Evolutionary conservation across 2,888 invertebrate species (phyloP).

Genomic region (Sthenelais limicola): DNA sequence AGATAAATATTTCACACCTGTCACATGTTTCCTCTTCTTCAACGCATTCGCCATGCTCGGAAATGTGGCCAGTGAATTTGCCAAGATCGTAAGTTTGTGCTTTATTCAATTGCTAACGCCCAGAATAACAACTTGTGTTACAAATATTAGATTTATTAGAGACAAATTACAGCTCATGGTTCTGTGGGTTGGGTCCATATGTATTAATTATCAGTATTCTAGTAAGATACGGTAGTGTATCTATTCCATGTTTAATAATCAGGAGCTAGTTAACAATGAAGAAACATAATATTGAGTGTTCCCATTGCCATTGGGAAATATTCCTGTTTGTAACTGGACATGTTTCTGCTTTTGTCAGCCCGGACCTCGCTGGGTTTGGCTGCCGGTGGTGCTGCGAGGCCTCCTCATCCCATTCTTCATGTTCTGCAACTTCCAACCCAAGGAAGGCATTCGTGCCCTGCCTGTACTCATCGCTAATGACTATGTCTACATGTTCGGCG

Average conservation of each 20-base stretch:
- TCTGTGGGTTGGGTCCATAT: too few relatives aligned
- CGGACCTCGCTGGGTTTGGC: conserved; percentile 82
- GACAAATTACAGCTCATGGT: too few relatives aligned
- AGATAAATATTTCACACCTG: conserved; percentile 78
- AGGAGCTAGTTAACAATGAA: too few relatives aligned
- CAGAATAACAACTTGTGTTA: neutral
- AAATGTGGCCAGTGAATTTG: conserved; percentile 85
- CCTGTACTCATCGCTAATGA: conserved; percentile 84
- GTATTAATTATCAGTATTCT: too few relatives aligned
- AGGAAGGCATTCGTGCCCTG: conserved; percentile 75
- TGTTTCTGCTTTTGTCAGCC: conserved; percentile 79
- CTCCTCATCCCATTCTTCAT: conserved; percentile 90
- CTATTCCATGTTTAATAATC: too few relatives aligned
- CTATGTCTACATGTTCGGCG: conserved; percentile 84
- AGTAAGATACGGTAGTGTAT: too few relatives aligned
- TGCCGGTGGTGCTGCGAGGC: conserved; percentile 81
- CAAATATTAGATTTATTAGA: too few relatives aligned
- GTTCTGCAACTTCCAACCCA: conserved; percentile 89
- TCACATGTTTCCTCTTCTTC: conserved; percentile 94
- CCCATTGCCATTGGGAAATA: too few relatives aligned
- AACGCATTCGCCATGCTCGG: conserved; percentile 95
- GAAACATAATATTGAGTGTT: too few relatives aligned
- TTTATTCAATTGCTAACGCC: neutral
- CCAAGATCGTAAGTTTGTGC: conserved; percentile 80
- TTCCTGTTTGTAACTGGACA: too few relatives aligned